Evolutionary conservation across 2,113 vertebrate genomes (phyloP).

Genomic region (Sebastes schlegelii): DNA sequence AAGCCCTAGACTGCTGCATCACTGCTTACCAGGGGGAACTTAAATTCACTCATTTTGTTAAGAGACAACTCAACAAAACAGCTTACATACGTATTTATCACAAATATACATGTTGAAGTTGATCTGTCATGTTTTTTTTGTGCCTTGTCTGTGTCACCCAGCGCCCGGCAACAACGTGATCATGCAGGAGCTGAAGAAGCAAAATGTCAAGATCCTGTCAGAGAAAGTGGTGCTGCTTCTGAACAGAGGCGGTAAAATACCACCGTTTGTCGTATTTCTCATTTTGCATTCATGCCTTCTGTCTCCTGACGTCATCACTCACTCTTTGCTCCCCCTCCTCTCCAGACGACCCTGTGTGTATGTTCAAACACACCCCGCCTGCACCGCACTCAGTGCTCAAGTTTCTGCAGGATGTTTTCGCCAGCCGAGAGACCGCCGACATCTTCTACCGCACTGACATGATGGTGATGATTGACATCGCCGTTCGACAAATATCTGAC

Average conservation of each 20-base stretch:
- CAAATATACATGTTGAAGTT: too few species aligned
- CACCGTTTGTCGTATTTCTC: background rate
- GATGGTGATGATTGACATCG: conserved; percentile 99
- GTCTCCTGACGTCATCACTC: background rate
- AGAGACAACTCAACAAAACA: too few species aligned
- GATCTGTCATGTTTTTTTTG: background rate
- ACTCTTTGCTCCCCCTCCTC: conserved; percentile 18
- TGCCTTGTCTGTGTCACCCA: conserved; percentile 63
- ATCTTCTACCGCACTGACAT: conserved; percentile 98
- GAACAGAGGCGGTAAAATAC: conserved; percentile 92
- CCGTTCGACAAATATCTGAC: conserved; percentile 95
- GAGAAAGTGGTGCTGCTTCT: conserved; percentile 95
- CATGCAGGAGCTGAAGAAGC: conserved; percentile 92
- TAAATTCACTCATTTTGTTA: too few species aligned
- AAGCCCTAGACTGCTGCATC: too few species aligned
- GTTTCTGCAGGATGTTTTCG: conserved; percentile 96
- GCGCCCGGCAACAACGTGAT: conserved; percentile 92
- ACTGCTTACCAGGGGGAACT: too few species aligned
- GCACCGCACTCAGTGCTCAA: conserved; percentile 94
- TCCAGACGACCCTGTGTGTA: conserved; percentile 93
- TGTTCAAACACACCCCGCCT: conserved; percentile 94
- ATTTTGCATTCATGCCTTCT: background rate
- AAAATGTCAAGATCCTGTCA: conserved; percentile 93
- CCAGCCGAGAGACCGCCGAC: conserved; percentile 86
- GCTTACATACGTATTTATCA: too few species aligned